Evolutionary conservation across 2,113 vertebrate species (phyloP).

Genomic region (Diadophis punctatus): DNA sequence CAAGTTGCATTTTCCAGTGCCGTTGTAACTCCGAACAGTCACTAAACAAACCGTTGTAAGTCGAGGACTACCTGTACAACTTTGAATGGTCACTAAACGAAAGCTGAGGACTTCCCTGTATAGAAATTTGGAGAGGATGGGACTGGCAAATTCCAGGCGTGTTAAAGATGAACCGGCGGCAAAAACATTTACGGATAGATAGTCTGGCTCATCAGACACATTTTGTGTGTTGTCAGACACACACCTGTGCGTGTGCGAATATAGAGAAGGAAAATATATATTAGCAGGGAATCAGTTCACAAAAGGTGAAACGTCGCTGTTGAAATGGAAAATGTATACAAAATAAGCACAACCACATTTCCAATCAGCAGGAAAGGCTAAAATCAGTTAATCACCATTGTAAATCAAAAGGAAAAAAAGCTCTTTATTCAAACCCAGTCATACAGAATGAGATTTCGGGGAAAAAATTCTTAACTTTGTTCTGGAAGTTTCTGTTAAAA

Average conservation of each 20-base stretch:
- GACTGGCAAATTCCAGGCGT: too few species aligned
- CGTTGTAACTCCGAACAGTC: too few species aligned
- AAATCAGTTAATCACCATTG: not conserved
- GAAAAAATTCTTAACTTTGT: too few species aligned
- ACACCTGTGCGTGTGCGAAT: rapidly evolving
- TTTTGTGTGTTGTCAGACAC: not conserved
- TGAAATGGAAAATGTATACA: not conserved
- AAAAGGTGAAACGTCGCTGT: not conserved
- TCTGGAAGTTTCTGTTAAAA: not conserved
- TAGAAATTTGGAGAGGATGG: not conserved
- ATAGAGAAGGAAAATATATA: not conserved
- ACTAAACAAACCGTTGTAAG: too few species aligned
- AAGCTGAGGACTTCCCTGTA: too few species aligned
- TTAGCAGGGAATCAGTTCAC: not conserved
- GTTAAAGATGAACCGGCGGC: not conserved
- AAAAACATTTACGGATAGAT: not conserved
- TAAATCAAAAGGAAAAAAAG: not conserved
- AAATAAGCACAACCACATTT: not conserved
- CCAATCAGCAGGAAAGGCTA: not conserved
- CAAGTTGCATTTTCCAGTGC: too few species aligned
- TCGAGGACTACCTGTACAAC: too few species aligned
- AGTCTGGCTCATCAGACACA: not conserved
- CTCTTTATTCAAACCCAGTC: not conserved
- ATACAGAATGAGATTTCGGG: not conserved
- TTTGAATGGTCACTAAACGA: too few species aligned